Evolutionary conservation across 2,797 vertebrate genomes (phyloP), one percentile per base, ranked within the genome.

Genomic region (Poecilia picta): DNA sequence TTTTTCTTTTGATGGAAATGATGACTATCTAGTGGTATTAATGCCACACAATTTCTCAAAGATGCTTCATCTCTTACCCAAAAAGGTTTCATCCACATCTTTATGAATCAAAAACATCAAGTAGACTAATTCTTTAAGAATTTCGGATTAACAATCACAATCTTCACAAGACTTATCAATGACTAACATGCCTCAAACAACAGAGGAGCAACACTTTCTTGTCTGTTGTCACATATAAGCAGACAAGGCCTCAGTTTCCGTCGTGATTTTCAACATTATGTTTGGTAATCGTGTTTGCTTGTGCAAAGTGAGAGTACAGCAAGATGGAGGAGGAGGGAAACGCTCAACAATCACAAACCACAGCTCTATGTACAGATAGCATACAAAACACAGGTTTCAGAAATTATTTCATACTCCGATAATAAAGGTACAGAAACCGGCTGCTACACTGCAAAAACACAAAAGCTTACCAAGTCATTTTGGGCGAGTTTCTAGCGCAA

Each of bases 331-430:
- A 86, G 72, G 43, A 81, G 84, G 89, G 88, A 87, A 85, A 88
- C 77, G 89, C 89, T 91, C 90, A 93, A 89, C 74, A 89, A 85
- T 91, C 90, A 94, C 93, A 79, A 92, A 91, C 82, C 86, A 93
- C 91, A 87, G 82, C 88, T 86, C 77, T 91, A 93, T 93, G 82
- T 93, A 94, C 93, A 94, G 84, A 89, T 53, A 84, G 81, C 80
- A 80, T 91, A 92, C 87, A 88, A 89, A 93, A 88, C 86, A 91
- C 86, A 93, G 81, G 85, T 78, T 23, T 76, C 82, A 86, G 79
- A 85, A 87, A 53, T 79, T 81, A 84, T 82, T 53, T 81, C 75
- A 83, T 81, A 87, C 85, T 76, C 77, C 79, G 76, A 83, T 81
- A 59, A 79, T 73, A 84, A 88, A 92, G 87, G 87, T 89, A 89